phyloP scores from a whole-genome alignment of 2,888 invertebrate species.

The Deroplatys truncata region DNA sequence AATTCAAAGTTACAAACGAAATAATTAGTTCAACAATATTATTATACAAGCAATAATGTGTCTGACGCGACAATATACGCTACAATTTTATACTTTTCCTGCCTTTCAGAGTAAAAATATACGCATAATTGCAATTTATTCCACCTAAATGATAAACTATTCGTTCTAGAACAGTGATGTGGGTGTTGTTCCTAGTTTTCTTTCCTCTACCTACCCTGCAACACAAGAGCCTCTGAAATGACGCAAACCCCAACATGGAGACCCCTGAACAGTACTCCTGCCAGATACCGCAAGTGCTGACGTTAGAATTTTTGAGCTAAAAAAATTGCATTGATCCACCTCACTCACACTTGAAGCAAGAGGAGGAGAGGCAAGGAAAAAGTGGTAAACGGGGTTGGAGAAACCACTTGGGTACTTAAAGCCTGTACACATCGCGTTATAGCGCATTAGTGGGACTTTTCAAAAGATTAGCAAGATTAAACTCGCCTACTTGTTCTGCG shows the following conservation, averaged over 20 bases:
- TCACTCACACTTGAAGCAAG: neutral
- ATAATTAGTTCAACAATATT: too few species aligned
- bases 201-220: too few species aligned
- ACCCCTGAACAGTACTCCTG: neutral
- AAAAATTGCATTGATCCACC: neutral
- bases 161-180: too few species aligned
- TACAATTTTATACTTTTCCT: too few species aligned
- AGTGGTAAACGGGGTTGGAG: neutral
- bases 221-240: too few species aligned
- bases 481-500: neutral
- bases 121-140: too few species aligned
- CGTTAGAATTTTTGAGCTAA: neutral
- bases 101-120: too few species aligned
- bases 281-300: neutral
- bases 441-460: neutral
- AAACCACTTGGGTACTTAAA: neutral
- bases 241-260: neutral
- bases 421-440: neutral
- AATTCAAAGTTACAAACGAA: too few species aligned
- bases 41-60: too few species aligned
- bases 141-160: too few species aligned
- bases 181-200: too few species aligned
- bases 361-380: neutral
- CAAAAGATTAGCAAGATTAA: neutral
- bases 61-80: too few species aligned